A percentile compares a stretch with the other conserved stretches of the same genome.
Evolutionary conservation across 2,797 vertebrate species (phyloP).

Genomic region (Falco concolor): DNA sequence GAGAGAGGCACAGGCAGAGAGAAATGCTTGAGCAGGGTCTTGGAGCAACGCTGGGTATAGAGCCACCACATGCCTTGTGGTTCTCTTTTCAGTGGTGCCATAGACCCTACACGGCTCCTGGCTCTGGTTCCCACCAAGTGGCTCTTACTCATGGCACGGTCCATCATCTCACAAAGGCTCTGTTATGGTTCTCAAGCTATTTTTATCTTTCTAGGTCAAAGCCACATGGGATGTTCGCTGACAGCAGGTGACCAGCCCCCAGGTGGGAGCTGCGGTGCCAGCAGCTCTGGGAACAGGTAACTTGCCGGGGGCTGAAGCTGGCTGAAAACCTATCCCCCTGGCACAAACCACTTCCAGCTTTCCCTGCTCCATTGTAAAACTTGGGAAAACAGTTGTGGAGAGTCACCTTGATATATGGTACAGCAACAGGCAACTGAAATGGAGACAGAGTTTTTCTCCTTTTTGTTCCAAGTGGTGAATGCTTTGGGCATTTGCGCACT

Average conservation of each 20-base stretch:
- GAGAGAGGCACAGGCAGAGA: background rate
- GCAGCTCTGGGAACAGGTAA: constrained; percentile 15
- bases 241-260: background rate
- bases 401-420: background rate
- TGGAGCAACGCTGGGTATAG: fast-evolving
- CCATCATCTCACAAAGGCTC: background rate
- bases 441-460: background rate
- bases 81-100: background rate
- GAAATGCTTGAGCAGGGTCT: background rate
- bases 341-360: background rate
- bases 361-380: background rate
- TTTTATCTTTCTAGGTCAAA: constrained; percentile 7
- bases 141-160: background rate
- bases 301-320: background rate
- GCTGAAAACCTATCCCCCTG: background rate
- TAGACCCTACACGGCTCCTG: background rate
- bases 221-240: background rate
- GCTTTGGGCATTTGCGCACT: background rate
- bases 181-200: background rate
- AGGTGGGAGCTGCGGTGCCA: background rate
- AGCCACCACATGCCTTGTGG: background rate
- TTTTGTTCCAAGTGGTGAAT: background rate
- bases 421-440: background rate
- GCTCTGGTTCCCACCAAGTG: background rate
- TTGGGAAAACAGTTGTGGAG: background rate